phyloP scores from a whole-genome alignment of 2,797 vertebrate genomes.

The Microctenopoma lineatum region DNA sequence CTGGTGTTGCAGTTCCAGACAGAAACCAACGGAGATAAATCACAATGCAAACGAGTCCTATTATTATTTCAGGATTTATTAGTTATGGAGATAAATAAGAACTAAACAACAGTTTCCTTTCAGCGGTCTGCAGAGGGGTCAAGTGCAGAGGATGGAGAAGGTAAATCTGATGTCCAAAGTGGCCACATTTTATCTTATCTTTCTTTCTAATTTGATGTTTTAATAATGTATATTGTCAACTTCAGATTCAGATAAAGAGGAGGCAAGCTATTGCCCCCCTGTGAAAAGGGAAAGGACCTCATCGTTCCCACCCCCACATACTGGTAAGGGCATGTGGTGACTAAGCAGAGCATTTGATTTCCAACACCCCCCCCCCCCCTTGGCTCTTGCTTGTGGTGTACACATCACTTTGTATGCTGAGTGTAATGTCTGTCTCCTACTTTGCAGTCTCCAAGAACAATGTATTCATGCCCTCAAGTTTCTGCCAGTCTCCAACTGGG shows the following conservation, averaged over 20 bases:
- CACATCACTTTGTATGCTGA: constrained; percentile 74
- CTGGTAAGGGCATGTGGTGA: constrained; percentile 85
- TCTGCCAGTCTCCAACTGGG: constrained; percentile 94
- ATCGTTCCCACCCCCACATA: constrained; percentile 94
- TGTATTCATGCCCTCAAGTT: constrained; percentile 97
- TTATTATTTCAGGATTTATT: constrained; percentile 1
- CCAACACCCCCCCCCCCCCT: too few species aligned
- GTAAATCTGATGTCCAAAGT: constrained; percentile 73
- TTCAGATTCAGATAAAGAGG: constrained; percentile 95
- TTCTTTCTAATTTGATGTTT: not conserved
- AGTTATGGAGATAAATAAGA: not conserved
- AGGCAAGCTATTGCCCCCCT: constrained; percentile 93
- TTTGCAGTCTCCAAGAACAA: constrained; percentile 94
- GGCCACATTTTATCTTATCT: not conserved
- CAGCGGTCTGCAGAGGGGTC: constrained; percentile 96
- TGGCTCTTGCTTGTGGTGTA: constrained; percentile 54
- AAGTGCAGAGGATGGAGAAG: constrained; percentile 97
- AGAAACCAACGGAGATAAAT: not conserved
- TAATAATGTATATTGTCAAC: constrained; percentile 5
- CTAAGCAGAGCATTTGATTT: constrained; percentile 36
- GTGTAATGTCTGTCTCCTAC: constrained; percentile 60
- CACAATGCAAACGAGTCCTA: not conserved
- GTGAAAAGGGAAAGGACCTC: constrained; percentile 96
- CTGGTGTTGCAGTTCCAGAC: not conserved
- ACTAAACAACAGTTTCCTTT: constrained; percentile 10